phyloP scores from a whole-genome alignment of 2,797 vertebrate species.

The Columba guinea region DNA sequence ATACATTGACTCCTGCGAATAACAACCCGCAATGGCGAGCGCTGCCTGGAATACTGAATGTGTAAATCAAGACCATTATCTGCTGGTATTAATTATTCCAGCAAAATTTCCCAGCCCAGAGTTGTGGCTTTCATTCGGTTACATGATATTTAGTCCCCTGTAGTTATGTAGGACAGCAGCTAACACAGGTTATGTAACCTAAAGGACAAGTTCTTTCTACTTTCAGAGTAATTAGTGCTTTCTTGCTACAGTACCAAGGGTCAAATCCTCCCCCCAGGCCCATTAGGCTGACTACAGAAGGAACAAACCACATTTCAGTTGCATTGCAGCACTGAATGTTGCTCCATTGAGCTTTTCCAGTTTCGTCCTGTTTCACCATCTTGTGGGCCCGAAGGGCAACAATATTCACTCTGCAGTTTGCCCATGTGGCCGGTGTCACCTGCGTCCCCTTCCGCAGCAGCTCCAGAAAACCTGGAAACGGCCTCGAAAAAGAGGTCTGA shows the following conservation, averaged over 20 bases:
- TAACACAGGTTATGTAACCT: neutral
- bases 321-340: neutral
- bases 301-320: neutral
- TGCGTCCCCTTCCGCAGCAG: neutral
- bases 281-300: neutral
- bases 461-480: neutral
- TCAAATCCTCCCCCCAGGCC: neutral
- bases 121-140: constrained; percentile 19
- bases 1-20: constrained; percentile 6
- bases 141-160: neutral
- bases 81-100: constrained; percentile 38
- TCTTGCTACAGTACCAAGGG: neutral
- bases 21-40: neutral
- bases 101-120: neutral
- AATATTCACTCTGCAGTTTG: neutral
- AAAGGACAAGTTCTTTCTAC: neutral
- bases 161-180: neutral
- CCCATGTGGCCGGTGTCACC: neutral
- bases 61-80: constrained; percentile 28
- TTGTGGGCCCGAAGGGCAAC: neutral
- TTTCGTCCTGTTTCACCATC: neutral
- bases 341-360: neutral
- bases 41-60: constrained; percentile 19
- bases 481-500: neutral
- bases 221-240: neutral